Conservation (phyloP, 2,888 invertebrate genomes). For the Stegana nigrithorax region DNA sequence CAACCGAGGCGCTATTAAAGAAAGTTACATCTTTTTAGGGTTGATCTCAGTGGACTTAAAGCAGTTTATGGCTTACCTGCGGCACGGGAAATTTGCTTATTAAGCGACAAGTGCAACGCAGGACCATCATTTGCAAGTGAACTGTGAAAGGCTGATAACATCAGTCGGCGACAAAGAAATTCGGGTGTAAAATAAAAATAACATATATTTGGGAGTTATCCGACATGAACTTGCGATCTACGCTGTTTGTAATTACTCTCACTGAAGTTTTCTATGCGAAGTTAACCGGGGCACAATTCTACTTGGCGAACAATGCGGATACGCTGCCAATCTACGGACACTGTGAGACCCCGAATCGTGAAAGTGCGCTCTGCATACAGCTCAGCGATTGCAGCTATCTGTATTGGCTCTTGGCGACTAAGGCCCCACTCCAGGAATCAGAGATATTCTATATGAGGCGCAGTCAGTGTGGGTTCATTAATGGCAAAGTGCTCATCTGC, state of each 20-base stretch:
- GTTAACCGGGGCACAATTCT: conserved; percentile 9
- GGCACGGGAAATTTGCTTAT: too few relatives aligned
- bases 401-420: conserved; percentile 40
- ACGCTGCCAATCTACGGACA: conserved; percentile 45
- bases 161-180: too few relatives aligned
- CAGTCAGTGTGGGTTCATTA: conserved; percentile 76
- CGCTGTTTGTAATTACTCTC: not conserved
- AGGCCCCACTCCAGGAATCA: conserved; percentile 32
- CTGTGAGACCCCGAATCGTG: conserved; percentile 49
- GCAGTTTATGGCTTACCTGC: too few relatives aligned
- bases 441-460: conserved; percentile 69
- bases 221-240: not conserved
- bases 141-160: too few relatives aligned
- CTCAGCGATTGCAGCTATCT: conserved; percentile 47
- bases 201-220: too few relatives aligned
- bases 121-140: too few relatives aligned
- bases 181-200: too few relatives aligned
- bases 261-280: not conserved
- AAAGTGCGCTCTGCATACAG: conserved; percentile 45
- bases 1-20: too few relatives aligned
- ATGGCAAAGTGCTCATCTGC: conserved; percentile 50
- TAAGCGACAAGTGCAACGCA: too few relatives aligned
- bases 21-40: too few relatives aligned
- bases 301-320: too few relatives aligned
- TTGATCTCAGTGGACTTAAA: too few relatives aligned